Base-by-base conservation (phyloP, 2,888 invertebrate species). In the Hemistola chrysoprasaria region DNA sequence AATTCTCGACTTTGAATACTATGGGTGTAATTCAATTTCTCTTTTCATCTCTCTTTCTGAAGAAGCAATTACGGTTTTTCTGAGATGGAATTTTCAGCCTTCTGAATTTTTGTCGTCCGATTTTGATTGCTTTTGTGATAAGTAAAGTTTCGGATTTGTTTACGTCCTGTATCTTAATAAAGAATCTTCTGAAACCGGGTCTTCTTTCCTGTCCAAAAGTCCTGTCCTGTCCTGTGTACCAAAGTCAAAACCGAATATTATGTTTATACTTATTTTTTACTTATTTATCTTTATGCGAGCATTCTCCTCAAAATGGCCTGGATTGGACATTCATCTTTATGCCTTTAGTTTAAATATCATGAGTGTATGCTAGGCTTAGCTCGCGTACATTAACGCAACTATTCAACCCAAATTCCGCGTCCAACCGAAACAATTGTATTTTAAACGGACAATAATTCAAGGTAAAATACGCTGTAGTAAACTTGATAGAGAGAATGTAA, bases 381-480 rank as follows among this genome's bases (percentile, higher is more conserved):
- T n/a, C n/a, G n/a, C n/a, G n/a, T n/a, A n/a, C 39, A 43, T 51
- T 51, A 50, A 49, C 47, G 36, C 44, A 50, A 50, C 54, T 52
- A 50, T 55, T 55, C 44, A 39, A 38, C 42, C 40, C 26, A 42
- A 52, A 52, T 46, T 40, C 47, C 42, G 38, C 40, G 39, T 47
- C 47, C 45, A 47, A 44, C 40, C 36, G 35, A 48, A 53, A 56
- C 59, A 61, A 65, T 66, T 59, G 63, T 70, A 65, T 68, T 65
- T 71, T 66, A 69, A 76, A 71, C 59, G 57, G 35, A 58, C 64
- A 62, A 75, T 78, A 78, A 78, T 77, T 79, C 68, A 76, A 68
- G 65, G 16, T 16, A 16, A 2, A 16, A 16, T 16, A 16, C 16
- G 4, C 16, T 16, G 4, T 16, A 3, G 3, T 16, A 16, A 16